Base-by-base conservation (phyloP, 2,888 invertebrate genomes). In the Eledona agricola region DNA sequence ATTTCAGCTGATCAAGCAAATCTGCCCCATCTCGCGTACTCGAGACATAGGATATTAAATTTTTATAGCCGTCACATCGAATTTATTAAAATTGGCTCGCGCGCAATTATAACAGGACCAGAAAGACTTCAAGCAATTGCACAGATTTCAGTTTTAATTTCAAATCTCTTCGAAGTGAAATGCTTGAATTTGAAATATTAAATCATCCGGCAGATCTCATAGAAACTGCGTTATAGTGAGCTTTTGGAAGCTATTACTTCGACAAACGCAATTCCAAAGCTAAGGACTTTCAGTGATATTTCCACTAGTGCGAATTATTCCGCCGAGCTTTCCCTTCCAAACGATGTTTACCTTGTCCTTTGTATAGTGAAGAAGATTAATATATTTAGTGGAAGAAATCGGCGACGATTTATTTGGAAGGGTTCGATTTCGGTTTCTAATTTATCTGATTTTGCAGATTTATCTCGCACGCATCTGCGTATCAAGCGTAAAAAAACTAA, bases 241-340 rank as follows among this genome's bases (percentile, higher is more conserved):
- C n/a, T n/a, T n/a, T n/a, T n/a, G n/a, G n/a, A n/a, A n/a, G n/a
- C n/a, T n/a, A n/a, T n/a, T n/a, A n/a, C n/a, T n/a, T n/a, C n/a
- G n/a, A n/a, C n/a, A n/a, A n/a, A n/a, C n/a, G n/a, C n/a, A n/a
- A n/a, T n/a, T n/a, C n/a, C n/a, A n/a, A n/a, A n/a, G n/a, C n/a
- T n/a, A n/a, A n/a, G n/a, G n/a, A n/a, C n/a, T n/a, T n/a, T n/a
- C n/a, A n/a, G n/a, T n/a, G n/a, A n/a, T n/a, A n/a, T n/a, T 26
- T 25, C 12, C 34, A 13, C 12, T n/a, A 46, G n/a, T n/a, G n/a
- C n/a, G n/a, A 46, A 46, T 46, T 46, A 28, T 35, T 46, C 46
- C 34, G 35, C 13, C 11, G 9, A 28, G 46, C 34, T 35, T 31
- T 26, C 25, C 45, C 25, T 45, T 35, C 38, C 25, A 25, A 6